Evolutionary conservation across 35 echinoderm and acorn worm species (phyloP), one percentile per base, ranked within the genome.

Genomic region (Antedon bifida): DNA sequence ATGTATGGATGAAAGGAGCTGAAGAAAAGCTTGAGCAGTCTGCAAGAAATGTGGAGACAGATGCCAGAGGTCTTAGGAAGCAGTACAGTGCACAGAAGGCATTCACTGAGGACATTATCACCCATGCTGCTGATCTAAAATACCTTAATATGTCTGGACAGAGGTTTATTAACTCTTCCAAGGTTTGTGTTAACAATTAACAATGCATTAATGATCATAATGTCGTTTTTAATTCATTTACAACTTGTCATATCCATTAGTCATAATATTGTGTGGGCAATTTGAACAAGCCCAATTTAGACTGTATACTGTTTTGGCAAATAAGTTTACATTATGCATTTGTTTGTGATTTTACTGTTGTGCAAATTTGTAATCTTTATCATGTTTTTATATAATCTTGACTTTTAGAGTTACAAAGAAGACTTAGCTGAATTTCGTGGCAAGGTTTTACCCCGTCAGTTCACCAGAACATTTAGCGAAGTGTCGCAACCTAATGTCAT

Each of bases 111-210:
- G 95, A 92, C 30, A 89, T 99, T 9, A 33, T 92, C 36, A 92
- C 85, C 33, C 95, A 99, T 39, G 87, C 84, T 38, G 95, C 95
- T 33, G 95, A 92, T 51, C 78, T 99, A 36, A 99, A 99, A 32
- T 99, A 93, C 81, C 88, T 92, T 77, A 92, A 92, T 88, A 99
- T 99, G 95, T 93, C 95, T 21, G 95, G 95, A 77, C 91, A 92
- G 83, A 86, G 88, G 16, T 99, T 92, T 83, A 81, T 90, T 30
- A 86, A 93, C 78, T 90, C 92, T 88, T 85, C 95, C 31, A 99
- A 99, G 95, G 95, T 99, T 82, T 16, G 30, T 19, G 5, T 64
- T 64, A 12, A 12, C 38, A 42, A 42, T 42, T 42, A 42, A 42
- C n/a, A n/a, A n/a, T n/a, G n/a, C n/a, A n/a, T n/a, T n/a, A n/a